phyloP scores from a whole-genome alignment of 2,797 vertebrate genomes.

The Gallinago solitaria region DNA sequence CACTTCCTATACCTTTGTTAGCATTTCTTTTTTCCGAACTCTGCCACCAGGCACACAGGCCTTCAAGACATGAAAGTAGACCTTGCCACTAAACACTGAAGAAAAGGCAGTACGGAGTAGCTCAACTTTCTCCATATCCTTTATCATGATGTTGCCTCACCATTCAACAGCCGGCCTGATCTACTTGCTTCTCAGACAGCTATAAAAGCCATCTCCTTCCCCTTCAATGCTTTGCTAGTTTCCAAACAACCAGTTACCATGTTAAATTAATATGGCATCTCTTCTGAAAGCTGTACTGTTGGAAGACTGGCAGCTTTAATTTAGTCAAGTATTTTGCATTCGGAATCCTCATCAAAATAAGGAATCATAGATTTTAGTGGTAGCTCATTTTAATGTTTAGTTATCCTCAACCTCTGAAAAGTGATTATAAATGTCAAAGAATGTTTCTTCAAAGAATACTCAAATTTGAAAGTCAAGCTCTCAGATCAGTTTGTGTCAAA shows the following conservation, averaged over 20 bases:
- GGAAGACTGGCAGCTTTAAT: background rate
- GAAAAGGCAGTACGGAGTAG: background rate
- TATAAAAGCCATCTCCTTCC: background rate
- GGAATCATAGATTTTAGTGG: background rate
- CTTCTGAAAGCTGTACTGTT: background rate
- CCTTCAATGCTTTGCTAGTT: background rate
- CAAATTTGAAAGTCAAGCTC: background rate
- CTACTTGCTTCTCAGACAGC: background rate
- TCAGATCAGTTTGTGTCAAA: background rate
- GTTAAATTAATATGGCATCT: background rate
- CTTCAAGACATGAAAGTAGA: background rate
- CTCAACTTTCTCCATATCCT: background rate
- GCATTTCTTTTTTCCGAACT: background rate
- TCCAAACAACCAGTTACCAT: background rate
- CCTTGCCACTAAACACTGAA: background rate
- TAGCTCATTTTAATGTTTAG: background rate
- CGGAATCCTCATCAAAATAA: background rate
- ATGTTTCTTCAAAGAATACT: background rate
- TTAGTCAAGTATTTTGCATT: background rate
- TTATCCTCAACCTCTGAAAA: background rate
- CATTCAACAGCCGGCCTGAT: background rate
- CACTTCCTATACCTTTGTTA: background rate
- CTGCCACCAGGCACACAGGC: background rate
- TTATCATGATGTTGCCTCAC: background rate
- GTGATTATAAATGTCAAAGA: background rate